Evolutionary conservation across 2,888 invertebrate species (phyloP), one percentile per base, ranked within the genome.

Genomic region (Andrena marginata): DNA sequence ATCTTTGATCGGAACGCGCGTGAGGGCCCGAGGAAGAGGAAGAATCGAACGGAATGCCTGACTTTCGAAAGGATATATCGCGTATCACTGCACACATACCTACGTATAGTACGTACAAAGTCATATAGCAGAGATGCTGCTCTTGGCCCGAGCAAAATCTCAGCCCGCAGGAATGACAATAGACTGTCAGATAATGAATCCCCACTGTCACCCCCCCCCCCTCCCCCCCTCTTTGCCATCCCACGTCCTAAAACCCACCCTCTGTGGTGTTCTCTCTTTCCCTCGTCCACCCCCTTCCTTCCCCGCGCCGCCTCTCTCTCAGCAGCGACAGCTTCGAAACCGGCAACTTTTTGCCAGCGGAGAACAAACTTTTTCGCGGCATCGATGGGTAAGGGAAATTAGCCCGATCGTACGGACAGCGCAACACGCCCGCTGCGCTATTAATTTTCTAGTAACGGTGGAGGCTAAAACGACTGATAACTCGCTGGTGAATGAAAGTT

Each of bases 121-220:
- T 60, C 59, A 65, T 78, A 77, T 73, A 84, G 42, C 81, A 72
- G 79, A 84, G 78, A 88, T 72, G 83, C 67, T 76, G 86, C 84
- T 90, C 89, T 86, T 85, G 86, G 87, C 89, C 85, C 85, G 86
- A 89, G 90, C 82, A 87, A 92, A 92, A 92, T 92, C 91, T 92
- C 91, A 91, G 89, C 87, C 91, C 89, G 85, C 89, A 91, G 90
- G 87, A 92, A 92, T 92, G 92, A 92, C 92, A 92, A 92, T 92
- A 92, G 92, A 92, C 92, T 89, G 92, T 91, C 91, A 90, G 92
- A 92, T 92, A 92, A 92, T 92, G 92, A 92, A 92, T 92, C 92
- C 90, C 90, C 89, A 87, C 89, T 89, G 89, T 90, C 90, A 88
- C 88, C 84, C 42, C 42, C 85, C 88, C 23, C 23, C 42, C 85